Evolutionary conservation across 2,888 invertebrate genomes (phyloP).

Genomic region (Petrophora chlorosata): DNA sequence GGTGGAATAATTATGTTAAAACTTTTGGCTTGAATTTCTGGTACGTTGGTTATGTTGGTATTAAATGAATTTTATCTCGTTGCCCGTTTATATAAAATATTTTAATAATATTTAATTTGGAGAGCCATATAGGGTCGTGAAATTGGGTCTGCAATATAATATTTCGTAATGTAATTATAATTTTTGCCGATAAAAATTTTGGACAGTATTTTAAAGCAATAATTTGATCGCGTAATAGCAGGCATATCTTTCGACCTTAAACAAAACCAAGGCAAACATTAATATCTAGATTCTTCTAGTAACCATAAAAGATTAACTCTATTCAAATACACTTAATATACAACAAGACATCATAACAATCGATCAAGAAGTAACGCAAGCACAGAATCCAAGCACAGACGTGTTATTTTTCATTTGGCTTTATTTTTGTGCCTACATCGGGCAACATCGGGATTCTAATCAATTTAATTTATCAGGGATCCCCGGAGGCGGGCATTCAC

Average conservation of each 20-base stretch:
- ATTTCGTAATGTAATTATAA: no score
- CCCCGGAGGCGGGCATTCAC: slow-evolving; percentile 82
- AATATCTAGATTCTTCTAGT: no score
- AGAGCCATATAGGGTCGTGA: neutral
- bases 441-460: slow-evolving; percentile 77
- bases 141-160: neutral
- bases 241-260: no score
- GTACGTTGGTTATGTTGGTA: slow-evolving; percentile 29
- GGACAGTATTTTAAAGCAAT: no score
- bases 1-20: slow-evolving; percentile 44
- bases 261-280: no score
- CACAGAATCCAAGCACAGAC: slow-evolving; percentile 57
- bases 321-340: no score
- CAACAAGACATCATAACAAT: slow-evolving; percentile 3
- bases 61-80: slow-evolving; percentile 27
- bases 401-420: slow-evolving; percentile 76
- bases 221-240: no score
- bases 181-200: no score
- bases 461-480: slow-evolving; percentile 84
- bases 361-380: slow-evolving; percentile 3
- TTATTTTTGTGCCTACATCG: slow-evolving; percentile 79
- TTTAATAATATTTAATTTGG: slow-evolving; percentile 8
- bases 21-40: slow-evolving; percentile 36
- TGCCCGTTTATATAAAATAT: slow-evolving; percentile 12
- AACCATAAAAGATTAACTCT: no score